Conservation (phyloP, 2,797 vertebrate species). For the Onychomys torridus region DNA sequence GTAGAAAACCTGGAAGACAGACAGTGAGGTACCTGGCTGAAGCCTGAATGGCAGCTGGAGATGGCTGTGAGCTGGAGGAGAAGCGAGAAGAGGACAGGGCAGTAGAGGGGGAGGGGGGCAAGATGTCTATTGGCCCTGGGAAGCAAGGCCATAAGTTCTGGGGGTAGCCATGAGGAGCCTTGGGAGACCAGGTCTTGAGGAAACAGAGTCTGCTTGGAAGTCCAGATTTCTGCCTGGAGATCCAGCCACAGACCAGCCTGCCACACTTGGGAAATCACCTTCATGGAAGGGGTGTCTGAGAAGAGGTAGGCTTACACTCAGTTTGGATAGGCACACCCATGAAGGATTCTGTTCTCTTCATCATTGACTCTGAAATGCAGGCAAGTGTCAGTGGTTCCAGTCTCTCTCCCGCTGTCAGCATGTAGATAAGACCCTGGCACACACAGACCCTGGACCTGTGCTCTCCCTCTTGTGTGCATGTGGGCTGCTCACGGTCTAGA, state of each 20-base stretch:
- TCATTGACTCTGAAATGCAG: background rate
- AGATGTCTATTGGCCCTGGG: background rate
- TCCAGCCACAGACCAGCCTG: background rate
- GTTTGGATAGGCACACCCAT: background rate
- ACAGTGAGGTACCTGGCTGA: background rate
- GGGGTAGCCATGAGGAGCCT: background rate
- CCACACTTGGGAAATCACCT: background rate
- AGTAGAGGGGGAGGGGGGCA: background rate
- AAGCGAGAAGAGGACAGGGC: background rate
- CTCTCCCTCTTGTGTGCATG: background rate
- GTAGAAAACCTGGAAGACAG: background rate
- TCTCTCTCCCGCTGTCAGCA: background rate
- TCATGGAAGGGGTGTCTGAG: background rate
- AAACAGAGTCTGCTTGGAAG: background rate
- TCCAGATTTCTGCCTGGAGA: background rate
- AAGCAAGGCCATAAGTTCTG: background rate
- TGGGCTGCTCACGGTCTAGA: background rate
- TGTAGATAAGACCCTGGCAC: background rate
- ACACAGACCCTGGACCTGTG: background rate
- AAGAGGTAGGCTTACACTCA: constrained; percentile 1
- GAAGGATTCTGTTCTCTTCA: background rate
- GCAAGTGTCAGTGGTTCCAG: background rate
- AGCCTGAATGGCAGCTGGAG: background rate
- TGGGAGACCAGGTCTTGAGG: background rate
- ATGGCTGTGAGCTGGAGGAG: background rate